phyloP scores from a whole-genome alignment of 2,797 vertebrate genomes.

The Tokudaia muenninki region DNA sequence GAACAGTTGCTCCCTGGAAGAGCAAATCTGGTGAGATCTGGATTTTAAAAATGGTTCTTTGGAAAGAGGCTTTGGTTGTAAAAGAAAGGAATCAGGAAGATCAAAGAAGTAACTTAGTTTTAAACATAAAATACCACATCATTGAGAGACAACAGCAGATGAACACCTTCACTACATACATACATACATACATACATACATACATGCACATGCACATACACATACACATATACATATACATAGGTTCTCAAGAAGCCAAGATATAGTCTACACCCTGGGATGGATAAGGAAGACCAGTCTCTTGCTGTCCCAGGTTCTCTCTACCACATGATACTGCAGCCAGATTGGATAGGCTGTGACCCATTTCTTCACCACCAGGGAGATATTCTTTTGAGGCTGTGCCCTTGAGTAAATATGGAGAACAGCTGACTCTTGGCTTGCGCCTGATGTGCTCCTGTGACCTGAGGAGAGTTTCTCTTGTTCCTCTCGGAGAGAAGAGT shows the following conservation, averaged over 20 bases:
- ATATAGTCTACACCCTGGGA: not conserved
- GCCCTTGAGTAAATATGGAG: slow-evolving; percentile 16
- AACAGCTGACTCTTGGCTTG: slow-evolving; percentile 13
- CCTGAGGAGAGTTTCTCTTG: slow-evolving; percentile 28
- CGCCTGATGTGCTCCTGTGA: not conserved
- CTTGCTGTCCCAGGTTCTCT: not conserved
- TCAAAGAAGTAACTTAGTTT: not conserved
- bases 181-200: too few relatives aligned
- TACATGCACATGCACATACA: too few relatives aligned
- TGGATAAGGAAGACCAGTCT: not conserved
- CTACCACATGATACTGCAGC: not conserved
- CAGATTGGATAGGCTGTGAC: not conserved
- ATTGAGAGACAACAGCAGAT: not conserved
- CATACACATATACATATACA: too few relatives aligned
- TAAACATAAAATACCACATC: not conserved
- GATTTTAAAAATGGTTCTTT: slow-evolving; percentile 26
- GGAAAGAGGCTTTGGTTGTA: slow-evolving; percentile 21
- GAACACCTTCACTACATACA: not conserved
- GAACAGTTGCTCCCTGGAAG: not conserved
- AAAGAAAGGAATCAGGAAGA: not conserved
- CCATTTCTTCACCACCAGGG: not conserved
- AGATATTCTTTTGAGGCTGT: not conserved
- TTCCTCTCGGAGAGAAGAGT: not conserved
- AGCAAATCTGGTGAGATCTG: not conserved
- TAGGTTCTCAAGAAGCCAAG: not conserved